These are phyloP conservation scores for Trididemnum miniatum DNA, from an alignment of 23 tunicate species.

Conservation along the genomic window DNA sequence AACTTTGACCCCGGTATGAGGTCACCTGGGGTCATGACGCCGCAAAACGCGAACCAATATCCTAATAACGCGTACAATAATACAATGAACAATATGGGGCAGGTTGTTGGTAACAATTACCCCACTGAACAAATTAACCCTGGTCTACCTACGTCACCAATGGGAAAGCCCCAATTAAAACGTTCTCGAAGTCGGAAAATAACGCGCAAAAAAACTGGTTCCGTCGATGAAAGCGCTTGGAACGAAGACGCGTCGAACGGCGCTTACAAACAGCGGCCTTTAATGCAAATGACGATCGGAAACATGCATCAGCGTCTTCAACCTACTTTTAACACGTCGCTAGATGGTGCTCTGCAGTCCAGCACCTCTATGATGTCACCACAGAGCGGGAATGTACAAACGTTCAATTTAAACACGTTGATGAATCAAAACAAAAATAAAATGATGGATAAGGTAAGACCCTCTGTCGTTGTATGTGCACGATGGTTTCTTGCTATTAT, in stretches of 20 bases:
- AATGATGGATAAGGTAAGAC: not conserved
- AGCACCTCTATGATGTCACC: not conserved
- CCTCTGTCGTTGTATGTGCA: not conserved
- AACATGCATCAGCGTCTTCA: slow-evolving; percentile 49
- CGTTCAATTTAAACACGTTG: slow-evolving; percentile 35
- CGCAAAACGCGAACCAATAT: slow-evolving; percentile 7
- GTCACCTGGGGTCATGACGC: not conserved
- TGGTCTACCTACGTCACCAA: not conserved
- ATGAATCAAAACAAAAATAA: slow-evolving; percentile 14
- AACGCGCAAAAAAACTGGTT: not conserved
- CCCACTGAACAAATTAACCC: not conserved
- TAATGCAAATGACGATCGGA: slow-evolving; percentile 50
- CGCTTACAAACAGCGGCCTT: slow-evolving; percentile 39
- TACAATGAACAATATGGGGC: not conserved
- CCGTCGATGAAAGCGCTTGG: slow-evolving; percentile 15
- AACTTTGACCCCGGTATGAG: slow-evolving; percentile 19
- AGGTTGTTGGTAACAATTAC: not conserved
- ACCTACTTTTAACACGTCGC: slow-evolving; percentile 34
- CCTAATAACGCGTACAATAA: not conserved
- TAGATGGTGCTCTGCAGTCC: slow-evolving; percentile 10
- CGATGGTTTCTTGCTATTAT: too few relatives aligned
- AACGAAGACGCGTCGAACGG: slow-evolving; percentile 7
- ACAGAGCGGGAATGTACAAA: not conserved
- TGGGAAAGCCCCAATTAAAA: slow-evolving; percentile 25
- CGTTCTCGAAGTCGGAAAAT: not conserved